Base-by-base conservation (phyloP, 2,113 vertebrate species). In the Mustela lutreola region DNA sequence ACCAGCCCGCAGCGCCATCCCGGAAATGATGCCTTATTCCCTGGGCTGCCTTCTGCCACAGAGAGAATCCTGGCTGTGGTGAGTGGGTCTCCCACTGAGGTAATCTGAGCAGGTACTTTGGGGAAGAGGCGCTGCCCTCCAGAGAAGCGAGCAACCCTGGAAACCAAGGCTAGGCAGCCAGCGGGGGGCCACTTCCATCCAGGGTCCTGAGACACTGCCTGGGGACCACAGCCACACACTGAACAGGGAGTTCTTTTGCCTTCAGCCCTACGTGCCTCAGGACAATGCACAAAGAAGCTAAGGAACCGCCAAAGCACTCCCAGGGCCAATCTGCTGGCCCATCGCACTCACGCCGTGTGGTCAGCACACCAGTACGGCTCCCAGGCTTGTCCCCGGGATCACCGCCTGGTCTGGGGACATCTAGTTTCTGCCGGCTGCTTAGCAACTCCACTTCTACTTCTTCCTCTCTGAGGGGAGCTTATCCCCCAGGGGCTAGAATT, bases 381-480 rank as follows among this genome's bases (percentile, higher is more conserved):
- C 48, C 24, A 39, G 67, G 9, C 19, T 96, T 48, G 39, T 94
- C 91, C 92, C 26, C 58, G 76, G 87, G 92, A 48, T 50, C 93
- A 56, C 24, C 2, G 22, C 50, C 33, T n/a, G 15, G 42, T 89
- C 58, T 11, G 26, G 89, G 53, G 58, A 70, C 91, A 81, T 70
- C 88, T 22, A 97, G 80, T 83, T 83, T 95, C 78, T 97, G 80
- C 60, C 76, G 89, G 73, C 95, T 97, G 58, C 97, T 97, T 71
- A 63, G 87, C 50, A 98, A 91, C 33, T 99, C 98, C 4, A 99
- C 98, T 98, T 99, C 76, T 98, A 98, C 89, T 99, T 99, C 96
- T 99, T 99, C 96, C 99, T 99, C 93, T 99, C 99, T 31, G 99
- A 99, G 45, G 99, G 99, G 87, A 99, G 92, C 24, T 98, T 96